Percentiles rank a stretch among this genome's conserved stretches.
phyloP scores from a whole-genome alignment of 1,140 invertebrate genomes.

The Coboldia fuscipes region DNA sequence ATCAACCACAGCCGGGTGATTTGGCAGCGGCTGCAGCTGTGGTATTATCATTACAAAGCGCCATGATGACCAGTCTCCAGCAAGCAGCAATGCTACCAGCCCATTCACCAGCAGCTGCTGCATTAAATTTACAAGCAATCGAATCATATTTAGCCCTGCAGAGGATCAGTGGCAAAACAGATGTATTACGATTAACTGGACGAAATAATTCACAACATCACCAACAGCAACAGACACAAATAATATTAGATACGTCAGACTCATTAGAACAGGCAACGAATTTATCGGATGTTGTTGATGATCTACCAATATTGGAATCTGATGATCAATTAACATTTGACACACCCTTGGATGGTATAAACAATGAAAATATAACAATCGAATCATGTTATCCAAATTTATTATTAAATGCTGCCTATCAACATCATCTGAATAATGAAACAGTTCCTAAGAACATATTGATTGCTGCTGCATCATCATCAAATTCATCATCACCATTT shows the following conservation, averaged over 20 bases:
- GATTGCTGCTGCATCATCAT: slow-evolving; percentile 20
- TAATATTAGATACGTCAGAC: neutral
- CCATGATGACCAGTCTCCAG: slow-evolving; percentile 50
- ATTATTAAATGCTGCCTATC: slow-evolving; percentile 34
- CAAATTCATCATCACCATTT: slow-evolving; percentile 7
- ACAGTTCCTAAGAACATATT: slow-evolving; percentile 17
- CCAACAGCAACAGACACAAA: slow-evolving; percentile 10
- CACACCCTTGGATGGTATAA: slow-evolving; percentile 24
- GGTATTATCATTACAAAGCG: slow-evolving; percentile 51
- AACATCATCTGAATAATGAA: slow-evolving; percentile 22
- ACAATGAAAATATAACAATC: slow-evolving; percentile 23
- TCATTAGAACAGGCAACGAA: neutral
- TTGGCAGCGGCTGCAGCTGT: slow-evolving; percentile 26
- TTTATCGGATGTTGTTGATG: slow-evolving; percentile 29
- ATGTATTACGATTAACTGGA: slow-evolving; percentile 13
- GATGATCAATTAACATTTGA: slow-evolving; percentile 29
- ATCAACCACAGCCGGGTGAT: slow-evolving; percentile 12
- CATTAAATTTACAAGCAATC: slow-evolving; percentile 56
- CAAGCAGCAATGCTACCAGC: slow-evolving; percentile 51
- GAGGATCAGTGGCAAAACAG: slow-evolving; percentile 30
- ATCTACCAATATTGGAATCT: slow-evolving; percentile 30
- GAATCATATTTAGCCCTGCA: slow-evolving; percentile 65
- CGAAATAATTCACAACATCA: slow-evolving; percentile 3
- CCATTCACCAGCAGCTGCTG: slow-evolving; percentile 53
- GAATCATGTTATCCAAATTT: slow-evolving; percentile 33